Evolutionary conservation across 2,888 invertebrate species (phyloP).

Genomic region (Neoaliturus tenellus): DNA sequence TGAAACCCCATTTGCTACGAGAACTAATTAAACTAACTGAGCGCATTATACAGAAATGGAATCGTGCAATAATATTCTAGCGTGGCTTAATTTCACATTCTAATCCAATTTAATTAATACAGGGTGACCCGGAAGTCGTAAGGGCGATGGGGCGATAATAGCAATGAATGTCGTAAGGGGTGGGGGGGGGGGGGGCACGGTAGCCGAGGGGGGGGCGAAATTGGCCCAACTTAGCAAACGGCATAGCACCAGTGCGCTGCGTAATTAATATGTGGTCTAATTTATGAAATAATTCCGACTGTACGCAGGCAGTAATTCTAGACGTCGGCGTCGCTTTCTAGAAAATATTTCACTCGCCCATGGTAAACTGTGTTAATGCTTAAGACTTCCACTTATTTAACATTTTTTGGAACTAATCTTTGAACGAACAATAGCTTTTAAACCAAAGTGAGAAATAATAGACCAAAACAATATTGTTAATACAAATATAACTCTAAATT

Average conservation of each 20-base stretch:
- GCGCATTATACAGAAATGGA: background rate
- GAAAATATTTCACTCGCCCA: too few species aligned
- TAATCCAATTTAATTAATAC: conserved; percentile 35
- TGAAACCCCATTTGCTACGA: too few species aligned
- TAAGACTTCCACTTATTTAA: too few species aligned
- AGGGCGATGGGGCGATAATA: conserved; percentile 22
- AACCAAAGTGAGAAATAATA: too few species aligned
- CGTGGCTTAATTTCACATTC: conserved; percentile 16
- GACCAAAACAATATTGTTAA: too few species aligned
- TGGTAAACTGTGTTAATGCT: too few species aligned
- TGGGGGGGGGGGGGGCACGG: background rate
- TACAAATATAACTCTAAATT: too few species aligned
- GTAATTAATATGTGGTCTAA: conserved; percentile 36
- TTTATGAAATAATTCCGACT: conserved; percentile 16
- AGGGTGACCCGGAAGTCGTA: conserved; percentile 33
- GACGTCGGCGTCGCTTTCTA: background rate
- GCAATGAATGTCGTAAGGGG: background rate
- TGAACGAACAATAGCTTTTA: too few species aligned
- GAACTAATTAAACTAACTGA: background rate
- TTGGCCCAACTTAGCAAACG: conserved; percentile 36
- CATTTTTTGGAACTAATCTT: too few species aligned
- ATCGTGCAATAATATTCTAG: background rate
- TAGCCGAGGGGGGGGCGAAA: background rate
- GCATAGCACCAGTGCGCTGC: background rate
- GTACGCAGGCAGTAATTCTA: conserved; percentile 1